phyloP scores from a whole-genome alignment of 2,797 vertebrate species.

The Danio aesculapii region DNA sequence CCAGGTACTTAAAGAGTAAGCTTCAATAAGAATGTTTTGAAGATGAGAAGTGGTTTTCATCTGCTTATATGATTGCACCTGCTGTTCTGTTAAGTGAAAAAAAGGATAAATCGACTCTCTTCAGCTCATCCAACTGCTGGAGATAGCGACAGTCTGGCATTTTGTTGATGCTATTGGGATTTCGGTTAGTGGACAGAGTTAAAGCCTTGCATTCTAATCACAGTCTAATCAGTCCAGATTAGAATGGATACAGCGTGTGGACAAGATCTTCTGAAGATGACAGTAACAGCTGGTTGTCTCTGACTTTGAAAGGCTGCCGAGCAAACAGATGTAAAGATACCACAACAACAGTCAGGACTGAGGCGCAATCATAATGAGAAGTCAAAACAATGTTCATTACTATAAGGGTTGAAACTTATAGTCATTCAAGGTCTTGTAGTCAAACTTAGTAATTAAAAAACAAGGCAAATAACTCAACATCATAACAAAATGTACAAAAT shows the following conservation, averaged over 20 bases:
- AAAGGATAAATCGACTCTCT: neutral
- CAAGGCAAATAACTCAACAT: no score
- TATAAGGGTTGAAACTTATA: neutral
- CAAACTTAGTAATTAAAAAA: no score
- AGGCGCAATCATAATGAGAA: neutral
- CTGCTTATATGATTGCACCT: neutral
- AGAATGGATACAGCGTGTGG: conserved; percentile 22
- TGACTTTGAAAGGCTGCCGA: conserved; percentile 28
- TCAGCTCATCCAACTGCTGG: neutral
- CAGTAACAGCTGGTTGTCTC: conserved; percentile 4
- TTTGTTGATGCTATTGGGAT: conserved; percentile 14
- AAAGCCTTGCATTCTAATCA: conserved; percentile 43
- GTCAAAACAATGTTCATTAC: neutral
- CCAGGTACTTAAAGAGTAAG: no score
- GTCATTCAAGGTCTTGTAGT: no score
- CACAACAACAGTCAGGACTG: conserved; percentile 3
- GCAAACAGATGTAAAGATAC: conserved; percentile 30
- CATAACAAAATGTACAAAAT: no score
- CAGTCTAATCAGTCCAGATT: neutral
- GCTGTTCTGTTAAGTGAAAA: neutral
- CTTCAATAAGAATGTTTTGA: neutral
- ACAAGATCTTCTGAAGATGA: conserved; percentile 24
- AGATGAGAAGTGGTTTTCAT: neutral
- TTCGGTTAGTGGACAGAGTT: conserved; percentile 6
- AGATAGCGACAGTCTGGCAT: neutral